phyloP scores from a whole-genome alignment of 37 sponge, comb jelly and placozoan genomes.

The Hormiphora californensis region DNA sequence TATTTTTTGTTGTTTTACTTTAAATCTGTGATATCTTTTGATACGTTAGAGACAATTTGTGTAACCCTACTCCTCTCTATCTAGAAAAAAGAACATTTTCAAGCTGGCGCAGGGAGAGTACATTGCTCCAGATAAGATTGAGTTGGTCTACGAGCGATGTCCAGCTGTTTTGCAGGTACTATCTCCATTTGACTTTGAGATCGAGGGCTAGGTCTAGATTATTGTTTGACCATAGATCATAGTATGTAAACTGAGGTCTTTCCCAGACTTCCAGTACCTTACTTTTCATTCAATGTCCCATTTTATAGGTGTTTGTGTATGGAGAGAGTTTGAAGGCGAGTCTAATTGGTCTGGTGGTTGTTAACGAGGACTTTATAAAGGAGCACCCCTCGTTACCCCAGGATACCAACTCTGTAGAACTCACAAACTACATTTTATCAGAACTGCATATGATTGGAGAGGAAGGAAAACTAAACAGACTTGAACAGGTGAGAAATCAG shows the following conservation, averaged over 20 bases:
- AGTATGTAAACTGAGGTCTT: too few species aligned
- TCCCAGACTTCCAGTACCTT: too few species aligned
- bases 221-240: too few species aligned
- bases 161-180: conserved; percentile 5
- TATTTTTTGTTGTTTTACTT: too few species aligned
- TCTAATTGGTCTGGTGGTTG: conserved; percentile 8
- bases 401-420: background rate
- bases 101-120: conserved; percentile 51
- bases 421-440: background rate
- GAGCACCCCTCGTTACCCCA: background rate
- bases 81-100: conserved; percentile 47
- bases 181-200: too few species aligned
- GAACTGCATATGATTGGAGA: background rate
- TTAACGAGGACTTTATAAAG: background rate
- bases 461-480: conserved; percentile 2
- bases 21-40: too few species aligned
- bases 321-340: conserved; percentile 30
- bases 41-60: too few species aligned
- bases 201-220: too few species aligned
- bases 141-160: conserved; percentile 38
- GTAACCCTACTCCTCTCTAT: too few species aligned
- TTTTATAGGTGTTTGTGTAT: conserved; percentile 56
- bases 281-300: too few species aligned
- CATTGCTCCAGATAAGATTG: conserved; percentile 54
- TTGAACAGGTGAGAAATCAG: conserved; percentile 42